Evolutionary conservation across 2,797 vertebrate genomes (phyloP).

Genomic region (Chrosomus eos): DNA sequence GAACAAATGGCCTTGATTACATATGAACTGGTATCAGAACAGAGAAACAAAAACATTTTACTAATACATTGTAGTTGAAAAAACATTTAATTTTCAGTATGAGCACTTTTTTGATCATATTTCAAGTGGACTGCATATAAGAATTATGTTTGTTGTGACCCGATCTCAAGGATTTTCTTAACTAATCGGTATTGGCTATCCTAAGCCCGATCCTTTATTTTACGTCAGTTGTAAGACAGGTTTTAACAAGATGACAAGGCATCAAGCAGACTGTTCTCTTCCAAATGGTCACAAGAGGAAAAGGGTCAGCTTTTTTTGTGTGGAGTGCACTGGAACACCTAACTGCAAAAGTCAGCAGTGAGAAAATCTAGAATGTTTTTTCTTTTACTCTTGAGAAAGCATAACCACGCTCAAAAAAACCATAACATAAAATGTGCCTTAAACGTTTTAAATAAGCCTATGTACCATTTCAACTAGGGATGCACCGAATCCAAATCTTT

Average conservation of each 20-base stretch:
- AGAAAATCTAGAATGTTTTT: background rate
- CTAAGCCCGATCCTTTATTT: background rate
- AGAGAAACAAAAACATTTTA: constrained; percentile 12
- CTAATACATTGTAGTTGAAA: background rate
- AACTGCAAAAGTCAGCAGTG: background rate
- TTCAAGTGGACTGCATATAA: background rate
- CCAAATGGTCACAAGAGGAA: background rate
- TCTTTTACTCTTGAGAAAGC: background rate
- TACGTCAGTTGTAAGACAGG: background rate
- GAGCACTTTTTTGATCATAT: background rate
- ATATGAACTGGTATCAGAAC: constrained; percentile 27
- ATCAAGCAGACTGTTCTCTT: background rate
- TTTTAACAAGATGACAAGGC: background rate
- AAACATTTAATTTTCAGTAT: background rate
- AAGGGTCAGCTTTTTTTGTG: background rate
- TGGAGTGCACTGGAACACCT: background rate
- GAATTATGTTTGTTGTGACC: background rate
- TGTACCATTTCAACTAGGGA: background rate
- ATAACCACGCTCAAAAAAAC: background rate
- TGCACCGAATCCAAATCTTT: too few relatives aligned
- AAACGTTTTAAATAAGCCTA: background rate
- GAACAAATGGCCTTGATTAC: constrained; percentile 1
- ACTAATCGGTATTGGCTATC: background rate
- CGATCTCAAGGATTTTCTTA: background rate
- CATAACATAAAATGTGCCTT: background rate